A percentile compares a stretch with the other conserved stretches of the same genome.
Evolutionary conservation across 2,888 invertebrate species (phyloP).

Genomic region (Drosophila setosimentum): DNA sequence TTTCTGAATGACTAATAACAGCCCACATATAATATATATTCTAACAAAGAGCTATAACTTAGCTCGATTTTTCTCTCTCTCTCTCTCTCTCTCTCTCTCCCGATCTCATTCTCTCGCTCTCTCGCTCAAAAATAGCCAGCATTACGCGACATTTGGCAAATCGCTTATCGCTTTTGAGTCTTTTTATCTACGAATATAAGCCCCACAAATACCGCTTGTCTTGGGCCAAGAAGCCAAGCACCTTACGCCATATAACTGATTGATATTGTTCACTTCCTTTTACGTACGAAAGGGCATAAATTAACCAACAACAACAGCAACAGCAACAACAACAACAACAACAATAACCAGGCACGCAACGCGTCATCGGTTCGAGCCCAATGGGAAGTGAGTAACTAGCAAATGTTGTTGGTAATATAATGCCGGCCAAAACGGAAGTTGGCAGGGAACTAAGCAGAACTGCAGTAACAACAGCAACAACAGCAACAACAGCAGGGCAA

Average conservation of each 20-base stretch:
- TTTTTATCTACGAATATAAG: slow-evolving; percentile 28
- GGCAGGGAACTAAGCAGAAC: slow-evolving; percentile 21
- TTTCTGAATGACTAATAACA: slow-evolving; percentile 40
- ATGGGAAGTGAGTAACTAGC: slow-evolving; percentile 55
- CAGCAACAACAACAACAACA: slow-evolving; percentile 2
- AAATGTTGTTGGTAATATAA: slow-evolving; percentile 50
- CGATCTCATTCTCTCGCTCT: slow-evolving; percentile 5
- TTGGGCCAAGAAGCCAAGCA: slow-evolving; percentile 16
- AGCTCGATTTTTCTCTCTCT: slow-evolving; percentile 5
- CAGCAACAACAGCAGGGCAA: slow-evolving; percentile 36
- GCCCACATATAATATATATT: slow-evolving; percentile 9
- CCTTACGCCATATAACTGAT: slow-evolving; percentile 31
- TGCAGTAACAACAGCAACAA: slow-evolving; percentile 4
- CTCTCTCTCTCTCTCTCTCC: not conserved
- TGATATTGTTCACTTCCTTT: slow-evolving; percentile 73
- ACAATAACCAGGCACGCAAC: slow-evolving; percentile 27
- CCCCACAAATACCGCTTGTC: slow-evolving; percentile 40
- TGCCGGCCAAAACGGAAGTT: slow-evolving; percentile 60
- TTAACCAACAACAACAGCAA: slow-evolving; percentile 16
- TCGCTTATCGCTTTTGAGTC: slow-evolving; percentile 36
- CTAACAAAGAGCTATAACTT: slow-evolving; percentile 30
- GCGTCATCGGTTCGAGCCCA: slow-evolving; percentile 63
- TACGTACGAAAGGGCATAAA: slow-evolving; percentile 29
- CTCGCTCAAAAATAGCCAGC: not conserved
- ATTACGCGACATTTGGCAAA: slow-evolving; percentile 16